Evolutionary conservation across 1,140 invertebrate species (phyloP), one percentile per base, ranked within the genome.

Genomic region (Platorchestia sp.): DNA sequence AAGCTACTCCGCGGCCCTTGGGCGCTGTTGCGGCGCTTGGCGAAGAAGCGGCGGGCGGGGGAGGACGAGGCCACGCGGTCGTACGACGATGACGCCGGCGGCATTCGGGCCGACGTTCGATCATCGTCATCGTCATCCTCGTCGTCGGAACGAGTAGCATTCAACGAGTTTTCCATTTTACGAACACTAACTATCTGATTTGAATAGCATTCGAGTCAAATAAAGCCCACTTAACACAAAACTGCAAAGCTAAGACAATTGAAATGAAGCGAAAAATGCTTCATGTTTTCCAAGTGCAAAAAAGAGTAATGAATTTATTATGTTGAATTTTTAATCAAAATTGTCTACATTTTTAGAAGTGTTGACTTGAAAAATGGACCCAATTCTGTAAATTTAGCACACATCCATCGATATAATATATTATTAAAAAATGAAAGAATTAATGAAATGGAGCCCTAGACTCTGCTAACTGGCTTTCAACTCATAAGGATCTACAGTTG

Each of bases 21-120:
- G 6, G 45, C 43, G 91, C 91, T 93, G 91, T 93, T 93, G 91
- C 91, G 91, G 45, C 91, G 91, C 45, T 93, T 93, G 45, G 43
- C 47, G 40, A 93, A 93, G 43, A 93, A 16, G 36, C 91, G 41
- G 41, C 45, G 91, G 47, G 91, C n/a, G 5, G 87, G 87, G 0
- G 87, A 89, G 41, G 87, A 89, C 87, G 87, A 93, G 16, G 91
- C 0, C 7, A 40, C 43, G 91, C 43, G 40, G 44, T 47, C 91
- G 0, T 3, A 45, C 22, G 91, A 93, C 87, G 87, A 89, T 10
- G 87, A 42, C 41, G 87, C 5, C 0, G 87, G 27, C n/a, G 87
- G 87, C 10, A 89, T 44, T 42, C 36, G n/a, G 3, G 87, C 5
- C 43, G 43, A 42, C 14, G 41, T 43, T 42, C 41, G 36, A 86